phyloP scores from a whole-genome alignment of 1,140 invertebrate genomes.

The Lepidurus couesii region DNA sequence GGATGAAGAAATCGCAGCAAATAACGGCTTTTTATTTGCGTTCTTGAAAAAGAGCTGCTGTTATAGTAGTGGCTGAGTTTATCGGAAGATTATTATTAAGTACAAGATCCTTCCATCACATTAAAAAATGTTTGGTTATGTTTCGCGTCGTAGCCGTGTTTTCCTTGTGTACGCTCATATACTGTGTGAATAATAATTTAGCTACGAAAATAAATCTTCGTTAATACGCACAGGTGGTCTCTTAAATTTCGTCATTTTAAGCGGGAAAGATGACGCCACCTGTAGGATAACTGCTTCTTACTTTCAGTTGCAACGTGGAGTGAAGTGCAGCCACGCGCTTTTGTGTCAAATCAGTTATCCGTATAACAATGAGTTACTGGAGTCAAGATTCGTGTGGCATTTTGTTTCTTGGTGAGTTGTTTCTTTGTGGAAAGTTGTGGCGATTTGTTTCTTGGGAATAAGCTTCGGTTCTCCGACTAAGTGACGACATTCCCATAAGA shows the following conservation, averaged over 20 bases:
- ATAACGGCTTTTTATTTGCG: not conserved
- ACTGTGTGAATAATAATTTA: constrained; percentile 16
- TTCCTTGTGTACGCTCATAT: not conserved
- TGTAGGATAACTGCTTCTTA: too few relatives aligned
- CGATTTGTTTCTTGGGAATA: too few relatives aligned
- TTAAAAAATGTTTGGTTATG: not conserved
- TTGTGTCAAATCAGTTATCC: too few relatives aligned
- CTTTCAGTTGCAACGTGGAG: too few relatives aligned
- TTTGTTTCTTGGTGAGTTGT: too few relatives aligned
- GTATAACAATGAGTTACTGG: too few relatives aligned
- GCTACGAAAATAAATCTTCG: not conserved
- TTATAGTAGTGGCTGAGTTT: not conserved
- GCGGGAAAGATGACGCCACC: not conserved
- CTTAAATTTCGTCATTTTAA: not conserved
- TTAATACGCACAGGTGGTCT: not conserved
- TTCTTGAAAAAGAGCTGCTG: not conserved
- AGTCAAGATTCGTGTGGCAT: too few relatives aligned
- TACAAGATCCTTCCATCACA: not conserved
- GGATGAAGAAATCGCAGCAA: not conserved
- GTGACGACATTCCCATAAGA: too few relatives aligned
- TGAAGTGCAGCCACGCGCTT: too few relatives aligned
- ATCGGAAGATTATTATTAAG: not conserved
- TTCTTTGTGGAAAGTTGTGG: too few relatives aligned
- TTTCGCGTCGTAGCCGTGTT: not conserved
- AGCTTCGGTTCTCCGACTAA: too few relatives aligned